phyloP scores from a whole-genome alignment of 2,888 invertebrate species.

The Lepidonotus clava region DNA sequence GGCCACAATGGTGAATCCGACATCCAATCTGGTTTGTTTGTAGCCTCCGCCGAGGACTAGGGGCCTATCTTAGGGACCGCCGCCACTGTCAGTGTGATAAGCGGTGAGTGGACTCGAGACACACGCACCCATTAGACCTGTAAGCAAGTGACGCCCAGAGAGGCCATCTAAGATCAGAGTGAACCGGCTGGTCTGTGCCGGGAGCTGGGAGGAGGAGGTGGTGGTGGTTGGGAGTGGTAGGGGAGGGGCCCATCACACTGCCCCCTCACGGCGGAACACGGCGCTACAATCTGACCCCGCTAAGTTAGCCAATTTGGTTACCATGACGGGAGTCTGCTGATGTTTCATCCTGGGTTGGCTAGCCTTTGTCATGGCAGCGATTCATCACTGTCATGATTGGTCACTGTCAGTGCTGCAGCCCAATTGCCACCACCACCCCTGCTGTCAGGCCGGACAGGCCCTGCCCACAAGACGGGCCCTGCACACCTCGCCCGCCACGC shows the following conservation, averaged over 20 bases:
- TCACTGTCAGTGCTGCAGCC: constrained; percentile 21
- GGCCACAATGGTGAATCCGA: not conserved
- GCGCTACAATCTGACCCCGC: constrained; percentile 39
- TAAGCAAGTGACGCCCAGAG: not conserved
- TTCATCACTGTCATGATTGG: constrained; percentile 50
- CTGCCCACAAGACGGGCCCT: not conserved
- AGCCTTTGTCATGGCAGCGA: constrained; percentile 51
- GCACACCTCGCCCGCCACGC: not conserved
- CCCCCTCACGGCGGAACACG: not conserved
- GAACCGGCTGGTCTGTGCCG: not conserved
- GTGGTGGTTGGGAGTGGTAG: not conserved
- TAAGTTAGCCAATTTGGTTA: constrained; percentile 49
- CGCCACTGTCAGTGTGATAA: not conserved
- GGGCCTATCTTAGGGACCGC: not conserved
- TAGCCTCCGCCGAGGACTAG: not conserved
- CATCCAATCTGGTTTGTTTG: constrained; percentile 15
- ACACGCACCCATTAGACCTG: not conserved
- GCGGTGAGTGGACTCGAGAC: not conserved
- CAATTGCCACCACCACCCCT: not conserved
- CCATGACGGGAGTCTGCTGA: constrained; percentile 30
- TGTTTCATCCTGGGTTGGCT: constrained; percentile 51
- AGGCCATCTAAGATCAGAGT: not conserved
- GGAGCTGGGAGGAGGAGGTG: not conserved
- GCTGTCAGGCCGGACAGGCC: not conserved
- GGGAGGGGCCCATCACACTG: not conserved